Base-by-base conservation (phyloP, 1,140 invertebrate species). In the Lordiphosa stackelbergi region DNA sequence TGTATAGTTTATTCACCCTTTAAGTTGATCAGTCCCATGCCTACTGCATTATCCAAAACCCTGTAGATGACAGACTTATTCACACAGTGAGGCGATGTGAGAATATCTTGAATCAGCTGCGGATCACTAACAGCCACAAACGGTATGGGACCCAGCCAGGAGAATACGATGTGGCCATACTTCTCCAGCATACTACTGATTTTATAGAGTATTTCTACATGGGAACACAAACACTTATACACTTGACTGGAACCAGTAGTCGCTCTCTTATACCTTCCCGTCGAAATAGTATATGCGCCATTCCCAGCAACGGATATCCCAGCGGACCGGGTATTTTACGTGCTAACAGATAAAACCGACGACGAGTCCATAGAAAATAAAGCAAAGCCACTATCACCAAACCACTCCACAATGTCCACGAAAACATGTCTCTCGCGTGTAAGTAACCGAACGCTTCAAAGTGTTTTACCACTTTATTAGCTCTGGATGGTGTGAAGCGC, bases 341-440 rank as follows among this genome's bases (percentile, higher is more conserved):
- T 0, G 66, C 65, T 10, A 87, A 40, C 3, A 70, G 13, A 43
- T 88, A 88, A 48, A 65, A 87, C 47, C 72, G 63, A 2, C 86
- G 66, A 1, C 86, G 69, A 22, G 60, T 73, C 86, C 86, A 88
- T n/a, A 88, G 46, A 40, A 85, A 68, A 40, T 85, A 78, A 13
- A 86, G 38, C 73, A 79, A 88, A 46, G 72, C 22, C n/a, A 81
- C 47, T 11, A 77, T 46, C 4, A 81, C 4, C 6, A 81, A 28
- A 40, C 53, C 51, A 42, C 55, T 36, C 71, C 75, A 81, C 5
- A 81, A 41, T 4, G 66, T 49, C 66, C 77, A 75, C 12, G 78
- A 73, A 9, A 81, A 48, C 75, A 81, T 81, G 13, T 53, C 52
- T 57, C 36, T 16, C 46, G 28, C 31, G 48, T 49, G 34, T 16